Conservation (phyloP, 2,888 invertebrate genomes). For the Orthosia cruda region DNA sequence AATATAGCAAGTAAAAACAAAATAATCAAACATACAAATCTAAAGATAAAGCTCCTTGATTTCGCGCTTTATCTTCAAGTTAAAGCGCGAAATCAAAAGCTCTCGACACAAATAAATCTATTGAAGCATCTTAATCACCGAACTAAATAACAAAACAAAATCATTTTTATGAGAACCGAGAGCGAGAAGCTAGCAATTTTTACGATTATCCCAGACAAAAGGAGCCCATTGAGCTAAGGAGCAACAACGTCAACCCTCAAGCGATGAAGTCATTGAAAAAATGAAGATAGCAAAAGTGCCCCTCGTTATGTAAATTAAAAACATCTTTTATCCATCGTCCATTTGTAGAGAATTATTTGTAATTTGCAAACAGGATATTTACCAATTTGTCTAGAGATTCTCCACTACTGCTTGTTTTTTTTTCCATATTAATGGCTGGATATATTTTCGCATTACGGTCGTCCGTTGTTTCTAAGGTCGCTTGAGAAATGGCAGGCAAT, state of each 20-base stretch:
- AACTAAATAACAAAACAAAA: conserved; percentile 43
- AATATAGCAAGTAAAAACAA: not conserved
- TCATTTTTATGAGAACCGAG: conserved; percentile 53
- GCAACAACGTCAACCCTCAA: conserved; percentile 58
- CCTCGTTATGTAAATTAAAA: conserved; percentile 87
- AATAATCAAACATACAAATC: not conserved
- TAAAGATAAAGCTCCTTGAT: not conserved
- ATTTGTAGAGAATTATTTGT: conserved; percentile 85
- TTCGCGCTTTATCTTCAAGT: not conserved
- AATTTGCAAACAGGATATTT: conserved; percentile 85
- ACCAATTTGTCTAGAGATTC: conserved; percentile 82
- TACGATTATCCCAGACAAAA: conserved; percentile 75
- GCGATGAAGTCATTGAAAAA: conserved; percentile 71
- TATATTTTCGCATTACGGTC: conserved; percentile 81
- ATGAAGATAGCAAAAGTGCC: conserved; percentile 81
- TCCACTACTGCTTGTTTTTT: conserved; percentile 68
- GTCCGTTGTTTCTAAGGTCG: conserved; percentile 75
- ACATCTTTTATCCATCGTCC: conserved; percentile 84
- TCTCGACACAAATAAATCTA: conserved; percentile 22
- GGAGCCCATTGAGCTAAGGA: conserved; percentile 74
- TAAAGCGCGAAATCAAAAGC: conserved; percentile 19
- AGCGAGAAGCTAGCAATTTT: conserved; percentile 73
- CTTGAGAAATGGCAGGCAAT: conserved; percentile 75
- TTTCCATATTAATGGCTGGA: conserved; percentile 76
- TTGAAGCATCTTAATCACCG: conserved; percentile 11